Conservation (phyloP, 2,113 vertebrate species). For the Micromys minutus region DNA sequence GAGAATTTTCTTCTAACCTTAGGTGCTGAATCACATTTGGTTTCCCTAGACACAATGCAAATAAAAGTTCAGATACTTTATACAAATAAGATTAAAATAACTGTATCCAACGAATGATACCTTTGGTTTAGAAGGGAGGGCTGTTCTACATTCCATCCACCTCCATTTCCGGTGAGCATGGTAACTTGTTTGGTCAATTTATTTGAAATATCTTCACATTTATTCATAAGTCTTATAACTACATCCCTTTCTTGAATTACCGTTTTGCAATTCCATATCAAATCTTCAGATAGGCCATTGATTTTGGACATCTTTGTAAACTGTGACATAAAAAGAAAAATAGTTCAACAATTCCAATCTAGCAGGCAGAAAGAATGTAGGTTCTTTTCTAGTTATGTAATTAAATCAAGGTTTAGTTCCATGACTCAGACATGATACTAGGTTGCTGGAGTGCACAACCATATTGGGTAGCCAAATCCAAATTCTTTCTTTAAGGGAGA, state of each 20-base stretch:
- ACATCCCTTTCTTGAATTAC: slow-evolving; percentile 94
- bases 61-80: slow-evolving; percentile 30
- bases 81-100: slow-evolving; percentile 33
- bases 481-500: neutral
- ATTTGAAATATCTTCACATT: slow-evolving; percentile 94
- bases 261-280: slow-evolving; percentile 92
- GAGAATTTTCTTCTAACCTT: neutral
- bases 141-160: slow-evolving; percentile 87
- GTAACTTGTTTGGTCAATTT: slow-evolving; percentile 93
- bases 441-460: neutral
- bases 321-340: slow-evolving; percentile 79
- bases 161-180: slow-evolving; percentile 87
- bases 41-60: neutral
- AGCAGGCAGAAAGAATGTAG: neutral
- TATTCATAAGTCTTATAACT: slow-evolving; percentile 95
- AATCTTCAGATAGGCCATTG: slow-evolving; percentile 90
- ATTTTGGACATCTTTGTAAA: slow-evolving; percentile 88
- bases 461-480: neutral
- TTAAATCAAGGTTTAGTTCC: neutral
- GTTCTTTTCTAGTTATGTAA: neutral
- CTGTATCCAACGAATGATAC: slow-evolving; percentile 81
- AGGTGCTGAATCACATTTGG: slow-evolving; percentile 23
- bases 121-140: slow-evolving; percentile 91
- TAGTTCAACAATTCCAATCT: neutral
- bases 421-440: neutral